Base-by-base conservation (phyloP, 2,113 vertebrate species). In the Peromyscus californicus region DNA sequence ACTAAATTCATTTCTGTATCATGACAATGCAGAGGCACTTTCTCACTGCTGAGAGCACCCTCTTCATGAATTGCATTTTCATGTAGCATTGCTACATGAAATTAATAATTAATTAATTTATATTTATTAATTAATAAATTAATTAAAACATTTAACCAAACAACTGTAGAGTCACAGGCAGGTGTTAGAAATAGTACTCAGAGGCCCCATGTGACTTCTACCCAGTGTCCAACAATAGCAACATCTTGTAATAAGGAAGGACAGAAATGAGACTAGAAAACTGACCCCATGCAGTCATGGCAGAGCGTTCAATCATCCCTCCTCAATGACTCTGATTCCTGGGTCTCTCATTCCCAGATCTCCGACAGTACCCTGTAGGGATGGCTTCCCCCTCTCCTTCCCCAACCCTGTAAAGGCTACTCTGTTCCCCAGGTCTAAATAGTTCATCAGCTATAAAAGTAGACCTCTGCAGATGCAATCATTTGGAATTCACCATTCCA, bases 201-300 rank as follows among this genome's bases (percentile, higher is more conserved):
- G n/a, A 74, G 45, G 21, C 5, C 5, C n/a, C 10, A 4, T 0
- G 39, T n/a, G 7, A 5, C 7, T 48, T 36, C 48, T 57, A 21
- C 67, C 26, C 0, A 0, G 29, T 36, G 10, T 26, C 54, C 11
- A 0, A 72, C 17, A 17, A 0, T 7, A 29, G 36, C 10, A 17
- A 33, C 19, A 1, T 17, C 45, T 48, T 5, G 36, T 7, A 6
- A 24, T 19, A 39, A 36, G 7, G 1, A 3, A 3, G 1, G 74
- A 0, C 11, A 51, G 6, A 3, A 0, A 63, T 54, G 29, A 33
- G 0, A 11, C 39, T 69, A 63, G 48, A 63, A 48, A 24, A 19
- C 0, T 0, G 7, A 26, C 9, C 0, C 0, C 16, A 39, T 5
- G 1, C 8, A 3, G 85, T 11, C 39, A 16, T 0, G 7, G 13